Evolutionary conservation across 1,140 invertebrate species (phyloP), one percentile per base, ranked within the genome.

Genomic region (Drosophila tropicalis): DNA sequence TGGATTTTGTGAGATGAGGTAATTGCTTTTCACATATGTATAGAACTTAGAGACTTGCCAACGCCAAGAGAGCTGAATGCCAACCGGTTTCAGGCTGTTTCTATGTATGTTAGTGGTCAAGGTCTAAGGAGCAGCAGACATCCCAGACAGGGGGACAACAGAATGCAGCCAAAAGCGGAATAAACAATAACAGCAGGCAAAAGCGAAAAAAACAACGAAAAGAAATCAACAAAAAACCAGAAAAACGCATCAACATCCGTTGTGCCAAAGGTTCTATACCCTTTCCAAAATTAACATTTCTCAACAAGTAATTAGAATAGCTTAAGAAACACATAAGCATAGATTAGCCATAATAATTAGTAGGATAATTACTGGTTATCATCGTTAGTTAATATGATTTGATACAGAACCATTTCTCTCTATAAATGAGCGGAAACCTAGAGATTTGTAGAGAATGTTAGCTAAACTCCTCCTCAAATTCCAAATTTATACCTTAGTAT

Each of bases 21-120:
- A 73, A 85, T 79, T 70, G 72, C 78, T 78, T 81, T 80, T 62
- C 58, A 67, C 57, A 72, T 25, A 57, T 47, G 15, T 25, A 63
- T 40, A 12, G 25, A 29, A 51, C 9, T 22, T 65, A 36, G 25
- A 58, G 34, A 12, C 29, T 6, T 29, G 29, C 5, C 29, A 39
- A 62, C 7, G 41, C 56, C 71, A 72, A 44, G 72, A 47, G 70
- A 22, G 25, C 25, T 34, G 22, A 64, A 34, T 39, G 17, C 19
- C 17, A 79, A 87, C 83, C 83, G 84, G 84, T 87, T 79, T 57
- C 54, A 63, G 62, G 39, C 73, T 55, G 67, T 80, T 85, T 91
- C 89, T 91, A 90, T 85, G 89, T 91, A 90, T 85, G 89, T 91
- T 91, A 91, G 84, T 91, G 89, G 89, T 91, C 89, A 91, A 91